These are phyloP conservation scores for Nematolebias whitei DNA, from an alignment of 2,113 vertebrate genomes.

Conservation along the genomic window DNA sequence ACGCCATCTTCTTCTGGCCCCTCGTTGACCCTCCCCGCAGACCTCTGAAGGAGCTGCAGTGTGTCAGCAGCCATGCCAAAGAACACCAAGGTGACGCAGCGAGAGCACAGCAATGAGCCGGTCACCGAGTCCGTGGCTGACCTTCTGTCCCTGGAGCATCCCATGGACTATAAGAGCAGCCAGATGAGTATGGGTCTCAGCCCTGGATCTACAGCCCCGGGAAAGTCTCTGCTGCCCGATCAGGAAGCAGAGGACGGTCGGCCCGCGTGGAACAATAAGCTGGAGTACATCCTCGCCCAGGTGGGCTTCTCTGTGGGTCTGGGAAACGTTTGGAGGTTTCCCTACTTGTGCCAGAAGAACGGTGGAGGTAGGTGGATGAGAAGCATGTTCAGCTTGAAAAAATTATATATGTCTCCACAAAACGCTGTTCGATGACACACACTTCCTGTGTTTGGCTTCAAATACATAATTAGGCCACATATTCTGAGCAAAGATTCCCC, in stretches of 20 bases:
- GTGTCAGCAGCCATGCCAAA: slow-evolving; percentile 86
- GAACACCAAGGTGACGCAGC: slow-evolving; percentile 96
- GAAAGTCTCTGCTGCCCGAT: slow-evolving; percentile 86
- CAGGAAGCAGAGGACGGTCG: slow-evolving; percentile 86
- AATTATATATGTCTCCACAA: too few species aligned
- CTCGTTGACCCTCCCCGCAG: neutral
- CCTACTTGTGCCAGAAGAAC: slow-evolving; percentile 98
- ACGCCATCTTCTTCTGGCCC: neutral
- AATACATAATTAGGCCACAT: slow-evolving; percentile 23
- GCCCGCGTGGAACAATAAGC: slow-evolving; percentile 96
- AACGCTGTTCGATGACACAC: neutral
- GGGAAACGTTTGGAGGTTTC: slow-evolving; percentile 98
- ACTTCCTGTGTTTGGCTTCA: slow-evolving; percentile 4
- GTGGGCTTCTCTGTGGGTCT: slow-evolving; percentile 97
- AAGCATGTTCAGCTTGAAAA: neutral
- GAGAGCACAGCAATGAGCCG: slow-evolving; percentile 92
- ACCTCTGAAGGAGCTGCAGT: slow-evolving; percentile 17
- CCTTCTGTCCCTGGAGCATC: slow-evolving; percentile 93
- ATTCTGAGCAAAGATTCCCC: slow-evolving; percentile 14
- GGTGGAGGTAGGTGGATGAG: slow-evolving; percentile 88
- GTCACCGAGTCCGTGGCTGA: slow-evolving; percentile 98
- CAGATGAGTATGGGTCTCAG: slow-evolving; percentile 87
- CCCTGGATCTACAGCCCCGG: slow-evolving; percentile 75
- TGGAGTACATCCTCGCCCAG: slow-evolving; percentile 97
- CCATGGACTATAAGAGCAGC: slow-evolving; percentile 96